A percentile compares a stretch with the other conserved stretches of the same genome.
These are phyloP conservation scores for Steatocranus sp. DNA, from an alignment of 2,797 vertebrate species.

Conservation along the genomic window DNA sequence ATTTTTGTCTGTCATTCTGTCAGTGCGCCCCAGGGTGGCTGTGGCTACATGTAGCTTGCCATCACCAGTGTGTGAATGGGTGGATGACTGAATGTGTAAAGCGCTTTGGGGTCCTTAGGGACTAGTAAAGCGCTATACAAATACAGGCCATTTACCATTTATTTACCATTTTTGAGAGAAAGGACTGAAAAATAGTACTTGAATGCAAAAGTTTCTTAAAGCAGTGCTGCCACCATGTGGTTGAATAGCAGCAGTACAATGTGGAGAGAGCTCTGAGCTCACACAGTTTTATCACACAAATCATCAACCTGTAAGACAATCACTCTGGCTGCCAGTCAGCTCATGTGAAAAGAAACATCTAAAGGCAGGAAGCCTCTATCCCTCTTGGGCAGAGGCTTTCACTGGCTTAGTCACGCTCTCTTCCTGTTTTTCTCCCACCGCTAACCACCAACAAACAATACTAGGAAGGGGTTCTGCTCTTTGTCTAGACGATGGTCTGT, in stretches of 20 bases:
- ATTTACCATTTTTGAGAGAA: neutral
- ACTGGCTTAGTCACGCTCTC: conserved; percentile 42
- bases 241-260: neutral
- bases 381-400: conserved; percentile 15
- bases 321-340: neutral
- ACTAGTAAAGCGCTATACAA: neutral
- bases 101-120: neutral
- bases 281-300: neutral
- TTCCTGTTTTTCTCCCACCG: conserved; percentile 76
- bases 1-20: neutral
- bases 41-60: neutral
- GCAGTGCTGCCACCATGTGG: conserved; percentile 50
- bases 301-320: neutral
- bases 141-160: neutral
- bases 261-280: neutral
- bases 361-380: conserved; percentile 51
- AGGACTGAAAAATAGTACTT: neutral
- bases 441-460: conserved; percentile 75
- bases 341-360: conserved; percentile 30
- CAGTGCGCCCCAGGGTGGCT: neutral
- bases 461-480: conserved; percentile 66
- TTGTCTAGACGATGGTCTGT: conserved; percentile 71
- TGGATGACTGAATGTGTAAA: accelerated
- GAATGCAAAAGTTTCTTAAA: neutral
- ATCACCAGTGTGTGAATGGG: neutral